These are phyloP conservation scores for Sturnus vulgaris DNA, from an alignment of 2,113 vertebrate species.

Conservation along the genomic window DNA sequence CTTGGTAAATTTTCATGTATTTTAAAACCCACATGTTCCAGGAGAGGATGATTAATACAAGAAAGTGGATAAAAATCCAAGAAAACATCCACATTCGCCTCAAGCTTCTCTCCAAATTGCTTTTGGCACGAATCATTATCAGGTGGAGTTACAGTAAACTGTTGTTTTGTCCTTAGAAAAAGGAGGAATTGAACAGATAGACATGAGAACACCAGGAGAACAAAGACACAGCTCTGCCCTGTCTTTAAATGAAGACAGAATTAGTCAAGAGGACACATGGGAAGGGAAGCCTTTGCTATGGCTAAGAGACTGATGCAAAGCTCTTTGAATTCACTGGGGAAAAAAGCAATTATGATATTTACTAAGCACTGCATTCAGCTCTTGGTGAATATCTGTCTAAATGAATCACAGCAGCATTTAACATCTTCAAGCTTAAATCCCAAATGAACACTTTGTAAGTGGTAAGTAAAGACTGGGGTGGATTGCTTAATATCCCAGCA, in stretches of 20 bases:
- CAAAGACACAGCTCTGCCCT: background rate
- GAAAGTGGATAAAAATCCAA: background rate
- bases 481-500: background rate
- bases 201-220: background rate
- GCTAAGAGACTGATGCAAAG: background rate
- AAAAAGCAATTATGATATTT: background rate
- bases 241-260: background rate
- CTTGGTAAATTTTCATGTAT: background rate
- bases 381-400: background rate
- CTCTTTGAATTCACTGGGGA: background rate
- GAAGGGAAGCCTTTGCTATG: background rate
- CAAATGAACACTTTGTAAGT: background rate
- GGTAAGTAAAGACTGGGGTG: background rate
- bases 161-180: background rate
- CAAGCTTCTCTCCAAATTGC: background rate
- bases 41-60: background rate
- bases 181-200: background rate
- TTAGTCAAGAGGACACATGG: background rate
- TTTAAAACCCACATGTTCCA: background rate
- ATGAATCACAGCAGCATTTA: background rate
- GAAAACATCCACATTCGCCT: background rate
- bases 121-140: background rate
- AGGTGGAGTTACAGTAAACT: background rate
- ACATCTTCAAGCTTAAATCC: background rate
- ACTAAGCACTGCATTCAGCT: background rate